Evolutionary conservation across 2,797 vertebrate genomes (phyloP), one percentile per base, ranked within the genome.

Genomic region (Sebastiscus tertius): DNA sequence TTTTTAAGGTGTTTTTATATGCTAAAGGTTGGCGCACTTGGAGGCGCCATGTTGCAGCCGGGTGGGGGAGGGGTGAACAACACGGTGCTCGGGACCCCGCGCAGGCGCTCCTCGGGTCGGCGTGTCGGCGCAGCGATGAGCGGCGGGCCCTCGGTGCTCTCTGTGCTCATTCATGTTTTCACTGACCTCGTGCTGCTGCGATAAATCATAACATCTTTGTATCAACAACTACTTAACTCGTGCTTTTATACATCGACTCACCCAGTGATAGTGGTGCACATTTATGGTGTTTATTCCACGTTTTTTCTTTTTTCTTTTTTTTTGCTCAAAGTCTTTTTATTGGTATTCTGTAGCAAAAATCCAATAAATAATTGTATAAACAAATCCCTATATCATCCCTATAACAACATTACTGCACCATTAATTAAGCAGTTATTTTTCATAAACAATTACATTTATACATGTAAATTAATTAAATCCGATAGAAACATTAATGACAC

Each of bases 1-100:
- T 87, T 86, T 83, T 86, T 33, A 56, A 58, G 85, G 88, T 73
- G 69, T 93, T 92, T 89, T 39, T 39, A 39, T 16, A 78, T 84
- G 91, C 89, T 93, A 88, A 88, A 91, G 92, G 91, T 93, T 93
- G 85, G 93, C 93, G 90, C 94, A 94, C 95, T 95, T 93, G 77
- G 76, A 93, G 93, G 93, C 95, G 96, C 96, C 96, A 96, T 96
- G 95, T 96, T 96, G 93, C 92, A 88, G 89, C 72, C 88, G 76
- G 76, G 88, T 95, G 94, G 92, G 93, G 87, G 87, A 94, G 95
- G 96, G 96, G 96, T 95, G 93, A 94, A 92, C 89, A 87, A 93
- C 90, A 90, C 24, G 12, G 63, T 8, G 39, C 36, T 42, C 39
- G 16, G 36, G 36, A 39, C 33, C 8, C 5, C 74, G 95, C 95